Evolutionary conservation across 2,888 invertebrate species (phyloP), one percentile per base, ranked within the genome.

Genomic region (Orchesella flavescens): DNA sequence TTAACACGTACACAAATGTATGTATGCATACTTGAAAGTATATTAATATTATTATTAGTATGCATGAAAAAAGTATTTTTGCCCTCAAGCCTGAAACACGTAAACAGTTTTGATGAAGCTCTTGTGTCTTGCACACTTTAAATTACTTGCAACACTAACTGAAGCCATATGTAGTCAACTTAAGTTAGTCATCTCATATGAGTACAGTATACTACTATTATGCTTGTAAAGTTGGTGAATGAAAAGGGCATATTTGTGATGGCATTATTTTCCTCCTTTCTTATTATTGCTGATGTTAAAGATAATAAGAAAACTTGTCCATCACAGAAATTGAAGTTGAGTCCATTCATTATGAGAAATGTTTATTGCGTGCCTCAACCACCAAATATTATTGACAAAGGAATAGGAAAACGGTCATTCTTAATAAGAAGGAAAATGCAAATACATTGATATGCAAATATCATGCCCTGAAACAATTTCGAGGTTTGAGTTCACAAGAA

Each of bases 281-380:
- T 68, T 77, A 77, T 68, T 77, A 77, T 77, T 77, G 68, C 68
- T 77, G 68, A 59, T 77, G 77, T 7, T 59, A n/a, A 1, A 68
- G 68, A 77, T 77, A 77, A 77, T 77, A 34, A 57, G 55, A 59
- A 66, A 77, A 68, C 77, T 59, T 77, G 77, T 77, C 69, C 68
- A 59, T 77, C 59, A 69, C 46, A 44, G 21, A 77, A 77, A 68
- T 77, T 77, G 75, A 68, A 77, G 55, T 53, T 34, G 49, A 61
- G 34, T 75, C 55, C 53, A 21, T 66, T 44, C 15, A 57, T 66
- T 76, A 17, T 61, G 61, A 17, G 61, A 19, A 61, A 24, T 61
- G 24, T 23, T 61, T 61, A 61, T 61, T 61, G 24, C 49, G 10
- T 49, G 49, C 49, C 49, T 34, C 34, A 2, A 34, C 34, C 34